Base-by-base conservation (phyloP, 2,113 vertebrate species). In the Pongo abelii region DNA sequence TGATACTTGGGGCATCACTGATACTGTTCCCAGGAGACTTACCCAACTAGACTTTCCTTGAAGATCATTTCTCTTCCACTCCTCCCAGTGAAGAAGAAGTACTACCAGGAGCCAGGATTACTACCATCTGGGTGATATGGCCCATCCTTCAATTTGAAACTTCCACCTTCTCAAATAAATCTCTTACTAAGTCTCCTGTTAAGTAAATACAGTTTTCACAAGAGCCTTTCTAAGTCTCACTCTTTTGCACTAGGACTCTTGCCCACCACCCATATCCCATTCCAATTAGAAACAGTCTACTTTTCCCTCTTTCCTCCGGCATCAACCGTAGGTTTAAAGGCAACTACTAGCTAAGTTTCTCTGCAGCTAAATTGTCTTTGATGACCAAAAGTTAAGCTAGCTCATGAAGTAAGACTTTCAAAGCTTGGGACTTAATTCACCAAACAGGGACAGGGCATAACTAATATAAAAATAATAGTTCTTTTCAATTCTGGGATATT, bases 401-500 rank as follows among this genome's bases (percentile, higher is more conserved):
- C 13, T 48, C 83, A 35, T 91, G 57, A 84, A 86, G 17, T 48
- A 46, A 84, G 35, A 40, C 22, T 93, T 81, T 72, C 35, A 84
- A 93, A 90, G 6, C n/a, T 52, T 80, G 83, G 67, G 8, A 52
- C 12, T 59, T 83, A 81, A 67, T 90, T 96, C 46, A 57, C n/a
- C 46, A 86, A 90, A 89, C 20, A 94, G n/a, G 22, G 3, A 90
- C 20, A 77, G 52, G 22, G 18, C 40, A 79, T 18, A 89, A 69
- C 22, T 69, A 92, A 84, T 35, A 88, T 38, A 72, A 90, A 95
- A 59, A 83, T 84, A 94, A 90, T 40, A n/a, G 23, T 72, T 94
- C 20, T 94, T 96, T 94, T 88, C 83, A 79, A 91, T 86, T n/a
- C 11, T 35, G 50, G 2, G 12, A 90, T 95, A 40, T 72, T 84